A percentile compares a stretch with the other conserved stretches of the same genome.
Conservation (phyloP, 2,113 vertebrate species). For the Mesoclemmys tuberculata region DNA sequence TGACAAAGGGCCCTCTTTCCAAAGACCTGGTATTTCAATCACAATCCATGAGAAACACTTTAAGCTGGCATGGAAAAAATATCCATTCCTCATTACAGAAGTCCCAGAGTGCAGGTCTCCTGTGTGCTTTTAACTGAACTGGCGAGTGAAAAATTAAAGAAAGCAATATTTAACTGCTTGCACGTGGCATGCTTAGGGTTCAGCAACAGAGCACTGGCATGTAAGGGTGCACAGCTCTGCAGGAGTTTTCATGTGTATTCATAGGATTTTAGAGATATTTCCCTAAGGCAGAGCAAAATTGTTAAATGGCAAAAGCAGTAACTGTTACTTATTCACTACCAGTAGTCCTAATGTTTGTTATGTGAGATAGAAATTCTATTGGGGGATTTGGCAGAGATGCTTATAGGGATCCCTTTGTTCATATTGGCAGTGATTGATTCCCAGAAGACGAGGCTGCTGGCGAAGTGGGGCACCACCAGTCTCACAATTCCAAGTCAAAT, state of each 20-base stretch:
- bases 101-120: not conserved
- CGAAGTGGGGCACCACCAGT: not conserved
- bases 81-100: not conserved
- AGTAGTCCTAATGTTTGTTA: not conserved
- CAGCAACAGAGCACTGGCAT: not conserved
- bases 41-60: not conserved
- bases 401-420: not conserved
- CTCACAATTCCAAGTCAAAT: slow-evolving; percentile 32
- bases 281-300: accelerated
- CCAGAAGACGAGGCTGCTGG: not conserved
- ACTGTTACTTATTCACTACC: not conserved
- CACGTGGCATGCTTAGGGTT: not conserved
- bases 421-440: not conserved
- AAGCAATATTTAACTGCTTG: slow-evolving; percentile 4
- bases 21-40: not conserved
- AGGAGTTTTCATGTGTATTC: not conserved
- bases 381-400: not conserved
- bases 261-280: not conserved
- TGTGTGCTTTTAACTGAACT: not conserved
- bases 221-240: not conserved
- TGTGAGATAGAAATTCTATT: slow-evolving; percentile 17
- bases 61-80: not conserved
- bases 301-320: not conserved
- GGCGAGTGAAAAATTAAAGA: slow-evolving; percentile 16
- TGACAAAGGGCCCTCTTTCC: not conserved